These are phyloP conservation scores for Phataginus tricuspis DNA, from an alignment of 2,797 vertebrate genomes.

Conservation along the genomic window DNA sequence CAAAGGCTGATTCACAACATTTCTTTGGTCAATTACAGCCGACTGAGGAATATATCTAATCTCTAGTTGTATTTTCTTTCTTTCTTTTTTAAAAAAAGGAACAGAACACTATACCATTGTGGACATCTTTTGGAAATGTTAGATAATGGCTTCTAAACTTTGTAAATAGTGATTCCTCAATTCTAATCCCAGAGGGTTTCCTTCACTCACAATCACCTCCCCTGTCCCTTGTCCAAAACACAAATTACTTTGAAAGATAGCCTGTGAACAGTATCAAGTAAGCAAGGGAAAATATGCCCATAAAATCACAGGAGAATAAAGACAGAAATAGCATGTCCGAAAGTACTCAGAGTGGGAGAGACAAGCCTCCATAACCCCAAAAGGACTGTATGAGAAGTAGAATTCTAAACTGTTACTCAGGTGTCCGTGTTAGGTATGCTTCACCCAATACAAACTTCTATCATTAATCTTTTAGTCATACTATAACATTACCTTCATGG, in stretches of 20 bases:
- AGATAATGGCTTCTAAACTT: conserved; percentile 11
- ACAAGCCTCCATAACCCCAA: background rate
- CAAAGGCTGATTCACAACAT: background rate
- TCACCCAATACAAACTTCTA: background rate
- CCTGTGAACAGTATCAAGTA: background rate
- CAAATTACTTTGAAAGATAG: conserved; percentile 37
- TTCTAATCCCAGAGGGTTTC: background rate
- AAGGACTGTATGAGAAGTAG: background rate
- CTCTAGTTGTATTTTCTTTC: background rate
- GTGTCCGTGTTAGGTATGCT: background rate
- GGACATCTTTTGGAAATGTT: conserved; percentile 18
- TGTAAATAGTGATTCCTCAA: background rate
- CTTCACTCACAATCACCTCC: background rate
- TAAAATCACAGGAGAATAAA: background rate
- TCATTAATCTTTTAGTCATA: background rate
- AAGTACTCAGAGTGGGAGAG: background rate
- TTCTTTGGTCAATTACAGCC: background rate
- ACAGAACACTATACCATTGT: background rate
- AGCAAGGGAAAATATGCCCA: background rate
- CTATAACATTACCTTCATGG: background rate
- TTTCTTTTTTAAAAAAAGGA: conserved; percentile 23
- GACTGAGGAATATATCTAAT: conserved; percentile 15
- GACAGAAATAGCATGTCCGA: background rate
- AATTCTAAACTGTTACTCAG: background rate
- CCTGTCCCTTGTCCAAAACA: background rate